Conservation (phyloP, 2,888 invertebrate species). For the Aspidiotus rigidus region DNA sequence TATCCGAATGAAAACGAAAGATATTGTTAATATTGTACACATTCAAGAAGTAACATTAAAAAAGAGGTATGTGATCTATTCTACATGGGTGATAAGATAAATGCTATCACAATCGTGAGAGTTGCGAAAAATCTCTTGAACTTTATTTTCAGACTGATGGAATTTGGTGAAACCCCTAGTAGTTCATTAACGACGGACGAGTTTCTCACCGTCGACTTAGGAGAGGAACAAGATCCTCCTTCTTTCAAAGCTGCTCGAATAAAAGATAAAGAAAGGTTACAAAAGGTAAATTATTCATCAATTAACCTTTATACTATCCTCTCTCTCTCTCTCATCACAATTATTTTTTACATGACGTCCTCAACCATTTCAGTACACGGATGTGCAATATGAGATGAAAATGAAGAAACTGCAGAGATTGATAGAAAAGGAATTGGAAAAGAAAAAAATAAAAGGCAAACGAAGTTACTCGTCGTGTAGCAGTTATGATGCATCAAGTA, state of each 20-base stretch:
- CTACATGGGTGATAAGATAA: neutral
- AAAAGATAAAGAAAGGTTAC: constrained; percentile 57
- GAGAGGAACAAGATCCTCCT: constrained; percentile 92
- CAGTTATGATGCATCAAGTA: neutral
- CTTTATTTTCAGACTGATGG: constrained; percentile 51
- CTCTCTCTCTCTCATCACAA: too few species aligned
- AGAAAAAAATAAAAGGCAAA: constrained; percentile 29
- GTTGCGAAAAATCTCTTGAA: neutral
- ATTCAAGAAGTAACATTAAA: constrained; percentile 88
- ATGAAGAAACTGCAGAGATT: constrained; percentile 34
- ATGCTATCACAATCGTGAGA: too few species aligned
- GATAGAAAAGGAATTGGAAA: constrained; percentile 35
- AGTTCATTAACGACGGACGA: constrained; percentile 90
- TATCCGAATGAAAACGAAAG: constrained; percentile 73
- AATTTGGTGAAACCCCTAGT: constrained; percentile 95
- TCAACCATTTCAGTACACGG: constrained; percentile 18
- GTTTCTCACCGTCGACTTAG: constrained; percentile 92
- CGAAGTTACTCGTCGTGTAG: constrained; percentile 20
- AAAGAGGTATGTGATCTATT: constrained; percentile 50
- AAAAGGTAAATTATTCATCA: constrained; percentile 12
- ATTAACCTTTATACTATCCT: neutral
- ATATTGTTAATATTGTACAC: constrained; percentile 89
- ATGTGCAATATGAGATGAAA: constrained; percentile 38
- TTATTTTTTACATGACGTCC: neutral
- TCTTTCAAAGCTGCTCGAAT: constrained; percentile 84